Evolutionary conservation across 2,888 invertebrate genomes (phyloP).

Genomic region (Micropterix aruncella): DNA sequence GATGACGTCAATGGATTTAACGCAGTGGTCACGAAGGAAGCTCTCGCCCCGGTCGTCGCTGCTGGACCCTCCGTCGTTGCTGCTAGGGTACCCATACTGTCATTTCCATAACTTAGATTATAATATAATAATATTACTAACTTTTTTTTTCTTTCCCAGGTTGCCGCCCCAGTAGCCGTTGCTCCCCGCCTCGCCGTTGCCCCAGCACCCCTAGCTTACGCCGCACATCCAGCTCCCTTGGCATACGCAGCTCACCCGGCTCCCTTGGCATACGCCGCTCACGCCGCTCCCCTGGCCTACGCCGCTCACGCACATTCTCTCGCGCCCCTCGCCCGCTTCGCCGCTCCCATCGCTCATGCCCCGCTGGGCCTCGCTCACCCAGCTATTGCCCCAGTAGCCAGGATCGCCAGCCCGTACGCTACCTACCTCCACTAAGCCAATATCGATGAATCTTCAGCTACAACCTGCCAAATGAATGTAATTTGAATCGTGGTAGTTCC

Average conservation of each 20-base stretch:
- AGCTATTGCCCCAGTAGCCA: neutral
- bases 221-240: conserved; percentile 11
- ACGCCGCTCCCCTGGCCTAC: conserved; percentile 6
- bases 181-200: conserved; percentile 14
- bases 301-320: conserved; percentile 18
- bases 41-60: no score
- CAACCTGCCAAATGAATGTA: no score
- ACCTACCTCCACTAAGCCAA: neutral
- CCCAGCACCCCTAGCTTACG: conserved; percentile 11
- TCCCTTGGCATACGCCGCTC: conserved; percentile 11
- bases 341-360: neutral
- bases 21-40: no score
- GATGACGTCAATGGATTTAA: no score
- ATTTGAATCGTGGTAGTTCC: no score
- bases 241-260: conserved; percentile 11
- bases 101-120: no score
- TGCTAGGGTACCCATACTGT: no score
- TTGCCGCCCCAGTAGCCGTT: conserved; percentile 6
- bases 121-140: no score
- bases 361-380: no score
- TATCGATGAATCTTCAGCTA: no score
- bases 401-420: neutral
- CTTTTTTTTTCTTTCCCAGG: conserved; percentile 1
- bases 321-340: neutral
- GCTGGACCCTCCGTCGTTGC: no score